These are phyloP conservation scores for Silurus glanis DNA, from an alignment of 2,113 vertebrate species.

Conservation along the genomic window DNA sequence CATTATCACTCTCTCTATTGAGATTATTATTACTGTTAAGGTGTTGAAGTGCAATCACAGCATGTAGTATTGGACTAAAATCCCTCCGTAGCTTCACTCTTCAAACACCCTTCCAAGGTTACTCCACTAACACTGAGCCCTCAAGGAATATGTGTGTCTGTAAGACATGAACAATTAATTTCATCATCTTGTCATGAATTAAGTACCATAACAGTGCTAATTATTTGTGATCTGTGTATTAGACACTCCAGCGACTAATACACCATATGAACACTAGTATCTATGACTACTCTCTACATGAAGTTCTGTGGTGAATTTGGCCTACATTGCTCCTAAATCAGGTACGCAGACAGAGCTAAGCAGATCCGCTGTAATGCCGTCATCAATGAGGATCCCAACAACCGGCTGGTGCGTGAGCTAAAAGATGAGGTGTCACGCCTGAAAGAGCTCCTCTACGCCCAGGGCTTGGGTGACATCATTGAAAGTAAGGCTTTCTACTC, in stretches of 20 bases:
- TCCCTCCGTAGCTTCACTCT: slow-evolving; percentile 48
- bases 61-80: slow-evolving; percentile 33
- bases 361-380: slow-evolving; percentile 96
- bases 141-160: not conserved
- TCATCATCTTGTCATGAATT: not conserved
- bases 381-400: slow-evolving; percentile 97
- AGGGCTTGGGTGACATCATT: slow-evolving; percentile 95
- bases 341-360: slow-evolving; percentile 95
- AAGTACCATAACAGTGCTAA: not conserved
- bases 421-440: slow-evolving; percentile 95
- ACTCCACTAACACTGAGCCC: slow-evolving; percentile 4
- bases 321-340: slow-evolving; percentile 56
- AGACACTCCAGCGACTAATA: not conserved
- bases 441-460: slow-evolving; percentile 87
- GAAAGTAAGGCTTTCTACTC: slow-evolving; percentile 80
- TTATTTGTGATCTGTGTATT: not conserved
- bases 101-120: slow-evolving; percentile 48
- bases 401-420: slow-evolving; percentile 91
- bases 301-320: not conserved
- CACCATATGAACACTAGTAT: not conserved
- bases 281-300: not conserved
- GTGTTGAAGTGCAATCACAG: slow-evolving; percentile 39
- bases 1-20: not conserved
- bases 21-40: not conserved
- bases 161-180: not conserved